A percentile compares a stretch with the other conserved stretches of the same genome.
These are phyloP conservation scores for Frankliniella intonsa DNA, from an alignment of 2,888 invertebrate species.

Conservation along the genomic window DNA sequence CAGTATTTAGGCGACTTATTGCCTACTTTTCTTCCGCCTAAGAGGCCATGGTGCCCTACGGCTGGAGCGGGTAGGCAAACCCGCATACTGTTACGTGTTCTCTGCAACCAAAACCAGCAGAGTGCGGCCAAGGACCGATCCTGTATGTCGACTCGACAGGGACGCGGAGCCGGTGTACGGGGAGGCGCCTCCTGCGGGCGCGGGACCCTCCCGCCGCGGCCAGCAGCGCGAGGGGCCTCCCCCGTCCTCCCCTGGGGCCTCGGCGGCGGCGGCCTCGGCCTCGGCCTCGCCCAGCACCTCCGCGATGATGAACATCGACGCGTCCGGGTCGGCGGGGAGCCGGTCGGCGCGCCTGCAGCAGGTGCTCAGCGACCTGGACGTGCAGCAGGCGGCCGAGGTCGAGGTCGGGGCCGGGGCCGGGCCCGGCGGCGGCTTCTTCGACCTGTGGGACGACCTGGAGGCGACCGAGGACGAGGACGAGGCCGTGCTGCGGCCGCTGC, in stretches of 20 bases:
- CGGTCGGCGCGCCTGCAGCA: neutral
- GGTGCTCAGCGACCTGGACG: conserved; percentile 2
- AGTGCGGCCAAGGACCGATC: no score
- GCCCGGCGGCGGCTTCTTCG: neutral
- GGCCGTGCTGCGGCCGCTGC: neutral
- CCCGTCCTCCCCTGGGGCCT: no score
- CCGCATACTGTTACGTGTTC: no score
- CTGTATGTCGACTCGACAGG: neutral
- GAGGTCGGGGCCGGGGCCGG: neutral
- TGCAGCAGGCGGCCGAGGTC: neutral
- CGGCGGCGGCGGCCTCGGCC: no score
- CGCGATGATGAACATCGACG: neutral
- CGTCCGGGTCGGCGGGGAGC: neutral
- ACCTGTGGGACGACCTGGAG: conserved; percentile 8
- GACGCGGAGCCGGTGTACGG: neutral
- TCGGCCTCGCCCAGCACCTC: neutral
- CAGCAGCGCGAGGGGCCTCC: no score
- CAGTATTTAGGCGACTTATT: no score
- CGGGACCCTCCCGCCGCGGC: neutral
- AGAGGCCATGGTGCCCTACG: no score
- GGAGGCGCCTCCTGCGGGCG: neutral
- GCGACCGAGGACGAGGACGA: neutral
- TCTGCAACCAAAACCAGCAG: no score
- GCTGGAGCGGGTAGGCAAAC: no score
- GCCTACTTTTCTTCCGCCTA: no score